These are phyloP conservation scores for Pantherophis vulpinus DNA, from an alignment of 2,797 vertebrate genomes.

Conservation along the genomic window DNA sequence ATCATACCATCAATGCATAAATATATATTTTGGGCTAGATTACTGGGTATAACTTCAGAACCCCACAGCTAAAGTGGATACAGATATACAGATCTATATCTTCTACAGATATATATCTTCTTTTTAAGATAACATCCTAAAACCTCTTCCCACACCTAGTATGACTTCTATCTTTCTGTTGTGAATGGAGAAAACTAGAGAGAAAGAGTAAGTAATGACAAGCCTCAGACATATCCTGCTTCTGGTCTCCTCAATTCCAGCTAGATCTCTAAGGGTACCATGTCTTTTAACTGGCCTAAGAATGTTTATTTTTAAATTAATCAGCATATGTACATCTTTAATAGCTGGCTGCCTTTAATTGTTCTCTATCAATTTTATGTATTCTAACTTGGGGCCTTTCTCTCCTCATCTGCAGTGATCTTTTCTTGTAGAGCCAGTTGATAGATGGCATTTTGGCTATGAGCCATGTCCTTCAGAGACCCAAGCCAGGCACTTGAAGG, in stretches of 20 bases:
- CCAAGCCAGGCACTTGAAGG: slow-evolving; percentile 45
- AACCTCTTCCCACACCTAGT: background rate
- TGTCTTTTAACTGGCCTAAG: background rate
- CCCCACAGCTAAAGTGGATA: background rate
- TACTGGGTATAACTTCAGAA: background rate
- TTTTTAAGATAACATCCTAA: background rate
- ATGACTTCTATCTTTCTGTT: background rate
- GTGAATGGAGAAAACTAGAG: background rate
- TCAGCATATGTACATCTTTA: background rate
- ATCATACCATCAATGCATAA: background rate
- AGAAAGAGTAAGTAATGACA: background rate
- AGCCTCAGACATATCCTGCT: background rate
- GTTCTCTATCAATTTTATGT: background rate
- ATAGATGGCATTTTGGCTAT: slow-evolving; percentile 47
- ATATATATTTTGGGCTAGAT: background rate
- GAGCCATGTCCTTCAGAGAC: slow-evolving; percentile 46
- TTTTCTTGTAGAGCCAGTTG: slow-evolving; percentile 22
- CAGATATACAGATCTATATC: background rate
- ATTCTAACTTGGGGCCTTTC: background rate
- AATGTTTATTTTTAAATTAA: slow-evolving; percentile 8
- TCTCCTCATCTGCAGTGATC: slow-evolving; percentile 16
- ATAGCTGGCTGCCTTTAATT: background rate
- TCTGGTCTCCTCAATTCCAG: background rate
- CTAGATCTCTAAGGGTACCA: background rate
- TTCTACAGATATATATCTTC: background rate